Evolutionary conservation across 2,113 vertebrate genomes (phyloP), one percentile per base, ranked within the genome.

Genomic region (Podocnemis expansa): DNA sequence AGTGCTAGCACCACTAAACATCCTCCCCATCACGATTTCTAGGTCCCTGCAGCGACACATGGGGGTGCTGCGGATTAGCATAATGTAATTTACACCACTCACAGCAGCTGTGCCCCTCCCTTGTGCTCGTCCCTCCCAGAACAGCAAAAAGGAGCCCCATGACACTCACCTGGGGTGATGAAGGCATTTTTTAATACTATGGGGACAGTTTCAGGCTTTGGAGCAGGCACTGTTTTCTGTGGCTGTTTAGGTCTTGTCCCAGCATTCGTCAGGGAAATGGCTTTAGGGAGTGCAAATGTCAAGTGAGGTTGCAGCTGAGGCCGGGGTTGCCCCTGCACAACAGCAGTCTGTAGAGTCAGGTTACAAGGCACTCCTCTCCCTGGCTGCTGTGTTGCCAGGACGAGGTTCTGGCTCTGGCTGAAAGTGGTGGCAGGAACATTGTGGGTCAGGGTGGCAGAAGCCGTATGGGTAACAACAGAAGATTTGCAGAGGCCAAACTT

Each of bases 221-320:
- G 90, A 88, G 98, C 98, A 89, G 99, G 98, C 93, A 98, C 98
- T 85, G 98, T 98, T 95, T 99, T 99, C 83, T 98, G 98, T 83
- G 98, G 97, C 49, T 98, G 98, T 80, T 98, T 98, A 76, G 97
- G 94, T 94, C 97, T 98, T 87, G 98, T 99, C 91, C 96, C 98
- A 96, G 98, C 87, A 85, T 93, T 93, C 34, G 97, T 87, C 80
- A 98, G 82, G 90, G 98, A 97, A 79, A 98, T 93, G 55, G 98
- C 97, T 93, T 98, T 98, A 84, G 98, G 98, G 73, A 98, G 94
- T 84, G 98, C 98, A 86, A 99, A 99, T 1, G 98, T 97, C 96
- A 98, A 96, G 5, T 94, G 94, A 49, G 94, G 79, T 89, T 98
- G 98, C 51, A 96, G 54, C 85, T 97, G 96, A 11, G 97, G 94